Base-by-base conservation (phyloP, 2,888 invertebrate genomes). In the Tetramorium bicarinatum region DNA sequence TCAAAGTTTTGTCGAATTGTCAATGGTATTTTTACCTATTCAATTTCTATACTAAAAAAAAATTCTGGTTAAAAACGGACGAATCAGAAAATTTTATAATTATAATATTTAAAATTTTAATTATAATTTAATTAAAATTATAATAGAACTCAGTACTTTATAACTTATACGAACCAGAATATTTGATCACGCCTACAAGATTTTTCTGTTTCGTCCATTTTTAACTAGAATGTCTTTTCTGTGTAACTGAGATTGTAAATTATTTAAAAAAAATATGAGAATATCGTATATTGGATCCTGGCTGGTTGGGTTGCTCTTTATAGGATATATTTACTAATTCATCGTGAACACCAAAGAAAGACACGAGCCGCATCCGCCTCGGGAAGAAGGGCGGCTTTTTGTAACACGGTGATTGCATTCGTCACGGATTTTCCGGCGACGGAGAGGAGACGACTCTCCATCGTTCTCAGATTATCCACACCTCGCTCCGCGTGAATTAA, bases 401-500 rank as follows among this genome's bases (percentile, higher is more conserved):
- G 85, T 38, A 52, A 76, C 82, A 47, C 87, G 84, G 88, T 92
- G 90, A 92, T 92, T 91, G 91, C 90, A 93, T 93, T 93, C 89
- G 93, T 87, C 74, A 92, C 89, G 93, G 92, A 89, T 90, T 92
- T 91, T 91, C 89, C 90, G 87, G 80, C 87, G 85, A 76, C 69
- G 74, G 61, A 62, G 44, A 67, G 82, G 82, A 85, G 85, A 89
- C 82, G 86, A 72, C 79, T 84, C 52, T 66, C 75, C 71, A 29
- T 76, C 52, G 77, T 41, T 81, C n/a, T 86, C 86, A 85, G 87
- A 90, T 91, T 91, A 89, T 89, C 86, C 89, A 88, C 87, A 86
- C 87, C 75, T 81, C 61, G 82, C 41, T 85, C 82, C 75, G 67
- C 66, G 87, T 85, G 87, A 91, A 91, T 91, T 90, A 91, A 91